A percentile compares a stretch with the other conserved stretches of the same genome.
phyloP scores from a whole-genome alignment of 2,797 vertebrate species.

The Platyrinchus mystaceus region DNA sequence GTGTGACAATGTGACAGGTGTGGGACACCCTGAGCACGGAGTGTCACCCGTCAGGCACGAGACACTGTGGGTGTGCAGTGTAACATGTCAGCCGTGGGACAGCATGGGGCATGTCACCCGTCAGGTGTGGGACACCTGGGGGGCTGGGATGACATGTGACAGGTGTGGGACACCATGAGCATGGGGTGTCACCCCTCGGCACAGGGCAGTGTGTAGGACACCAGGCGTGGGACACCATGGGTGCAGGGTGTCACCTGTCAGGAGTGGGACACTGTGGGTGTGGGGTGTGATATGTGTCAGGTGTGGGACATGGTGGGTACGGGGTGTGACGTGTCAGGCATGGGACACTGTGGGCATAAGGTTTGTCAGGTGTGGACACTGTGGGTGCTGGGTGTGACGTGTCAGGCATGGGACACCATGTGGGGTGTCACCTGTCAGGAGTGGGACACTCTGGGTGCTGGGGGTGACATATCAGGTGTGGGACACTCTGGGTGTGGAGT shows the following conservation, averaged over 20 bases:
- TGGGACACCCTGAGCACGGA: no score
- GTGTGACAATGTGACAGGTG: background rate
- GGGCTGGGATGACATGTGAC: background rate
- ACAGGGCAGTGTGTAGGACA: background rate
- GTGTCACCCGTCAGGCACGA: background rate
- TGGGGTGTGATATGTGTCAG: background rate
- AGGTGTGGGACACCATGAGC: no score
- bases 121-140: background rate
- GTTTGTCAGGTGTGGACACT: no score
- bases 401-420: background rate
- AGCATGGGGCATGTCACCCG: background rate
- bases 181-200: background rate
- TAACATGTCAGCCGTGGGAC: background rate
- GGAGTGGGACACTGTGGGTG: background rate
- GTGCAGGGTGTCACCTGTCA: background rate
- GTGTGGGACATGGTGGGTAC: background rate
- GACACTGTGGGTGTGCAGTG: background rate
- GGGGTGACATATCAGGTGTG: background rate
- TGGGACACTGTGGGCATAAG: background rate
- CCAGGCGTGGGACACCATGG: background rate
- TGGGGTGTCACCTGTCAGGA: background rate
- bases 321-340: no score
- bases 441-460: background rate
- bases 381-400: no score
- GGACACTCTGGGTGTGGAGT: background rate